Base-by-base conservation (phyloP, 2,113 vertebrate genomes). In the Nesoenas mayeri region DNA sequence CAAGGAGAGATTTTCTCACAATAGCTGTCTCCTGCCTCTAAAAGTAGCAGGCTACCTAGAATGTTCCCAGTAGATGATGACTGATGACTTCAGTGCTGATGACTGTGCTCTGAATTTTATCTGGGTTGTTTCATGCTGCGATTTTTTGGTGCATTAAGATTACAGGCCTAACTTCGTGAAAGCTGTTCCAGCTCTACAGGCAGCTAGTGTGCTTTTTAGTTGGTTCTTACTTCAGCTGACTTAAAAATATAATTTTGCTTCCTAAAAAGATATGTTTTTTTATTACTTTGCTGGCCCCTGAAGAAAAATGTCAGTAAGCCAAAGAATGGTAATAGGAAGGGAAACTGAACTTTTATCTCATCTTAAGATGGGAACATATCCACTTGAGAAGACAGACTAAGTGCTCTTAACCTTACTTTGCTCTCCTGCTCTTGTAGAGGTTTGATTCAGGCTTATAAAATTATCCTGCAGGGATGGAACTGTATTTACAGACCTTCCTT, bases 401-500 rank as follows among this genome's bases (percentile, higher is more conserved):
- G 47, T 42, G 11, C 26, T 40, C 62, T 79, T 79, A 88, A 56
- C 60, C 20, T 93, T 70, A 36, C 32, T 86, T 83, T 58, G 44
- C 66, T 89, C 13, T 88, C 32, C 31, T 64, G 28, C 15, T 40
- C 50, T 40, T 38, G 9, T 20, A 53, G 71, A 85, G 11, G 44
- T 42, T 91, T 75, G 58, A 56, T 70, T 92, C 53, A 89, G 48
- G 12, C 38, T 94, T 79, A 85, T 18, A 72, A 79, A 91, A 78
- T 69, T 44, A 88, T 57, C 47, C 79, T 58, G 10, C 69, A 67
- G 48, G 50, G 69, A 62, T 60, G 84, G 47, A 80, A 48, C 28
- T 96, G 32, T 83, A 51, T 93, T 93, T 94, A 89, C n/a, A 91
- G 72, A 77, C 29, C 67, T 66, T 8, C 8, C 24, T 57, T 84